Percentiles rank a stretch among this genome's conserved stretches.
Conservation (phyloP, 30 jellyfish, hydroid and myxozoan genomes). For the Cassiopea xamachana region DNA sequence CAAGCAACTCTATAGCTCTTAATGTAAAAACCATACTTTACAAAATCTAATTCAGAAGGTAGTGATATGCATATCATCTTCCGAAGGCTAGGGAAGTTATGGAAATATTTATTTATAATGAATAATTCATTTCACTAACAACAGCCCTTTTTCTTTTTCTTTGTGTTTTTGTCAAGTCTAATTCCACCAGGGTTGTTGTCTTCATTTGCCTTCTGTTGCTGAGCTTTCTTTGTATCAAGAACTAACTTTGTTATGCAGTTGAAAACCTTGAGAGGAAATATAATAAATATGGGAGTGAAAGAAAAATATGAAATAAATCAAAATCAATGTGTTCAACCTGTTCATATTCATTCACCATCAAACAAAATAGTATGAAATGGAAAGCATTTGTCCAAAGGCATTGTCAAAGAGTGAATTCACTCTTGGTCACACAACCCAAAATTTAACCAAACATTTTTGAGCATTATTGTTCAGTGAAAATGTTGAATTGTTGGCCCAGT, state of each 20-base stretch:
- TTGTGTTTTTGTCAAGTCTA: slow-evolving; percentile 69
- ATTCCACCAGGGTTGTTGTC: slow-evolving; percentile 89
- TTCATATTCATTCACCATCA: too few relatives aligned
- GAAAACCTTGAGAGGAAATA: slow-evolving; percentile 73
- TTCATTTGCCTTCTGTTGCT: slow-evolving; percentile 87
- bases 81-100: not conserved
- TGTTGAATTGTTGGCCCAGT: too few relatives aligned
- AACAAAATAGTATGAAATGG: too few relatives aligned
- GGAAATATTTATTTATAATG: not conserved
- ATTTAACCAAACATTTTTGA: too few relatives aligned
- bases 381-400: too few relatives aligned
- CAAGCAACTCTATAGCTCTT: not conserved
- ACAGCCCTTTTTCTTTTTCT: slow-evolving; percentile 74
- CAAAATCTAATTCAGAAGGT: not conserved
- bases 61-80: not conserved
- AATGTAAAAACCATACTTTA: not conserved
- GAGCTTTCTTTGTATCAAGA: slow-evolving; percentile 85
- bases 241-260: slow-evolving; percentile 82
- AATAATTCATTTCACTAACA: slow-evolving; percentile 62
- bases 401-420: too few relatives aligned
- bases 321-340: not conserved
- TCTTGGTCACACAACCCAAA: too few relatives aligned
- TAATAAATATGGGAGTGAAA: too few relatives aligned
- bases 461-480: too few relatives aligned
- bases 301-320: not conserved